Conservation (phyloP, 2,797 vertebrate genomes). For the Rhinophrynus dorsalis region DNA sequence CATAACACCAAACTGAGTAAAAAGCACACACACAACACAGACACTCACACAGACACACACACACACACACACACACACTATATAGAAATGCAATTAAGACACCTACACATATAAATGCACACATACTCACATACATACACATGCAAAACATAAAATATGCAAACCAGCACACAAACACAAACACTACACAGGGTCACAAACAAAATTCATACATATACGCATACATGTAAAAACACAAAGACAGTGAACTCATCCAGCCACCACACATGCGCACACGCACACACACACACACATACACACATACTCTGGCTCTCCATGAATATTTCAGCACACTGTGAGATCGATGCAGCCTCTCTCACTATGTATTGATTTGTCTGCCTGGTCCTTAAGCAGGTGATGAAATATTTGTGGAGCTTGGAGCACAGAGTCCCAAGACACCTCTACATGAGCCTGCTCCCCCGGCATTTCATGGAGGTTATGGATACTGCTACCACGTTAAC, state of each 20-base stretch:
- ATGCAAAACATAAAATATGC: neutral
- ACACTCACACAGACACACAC: no score
- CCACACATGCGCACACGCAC: neutral
- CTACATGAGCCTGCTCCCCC: conserved; percentile 7
- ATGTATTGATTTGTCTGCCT: conserved; percentile 37
- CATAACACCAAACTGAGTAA: no score
- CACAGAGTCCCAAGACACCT: conserved; percentile 22
- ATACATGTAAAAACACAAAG: no score
- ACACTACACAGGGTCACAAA: neutral
- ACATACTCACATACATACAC: neutral
- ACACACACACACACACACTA: no score
- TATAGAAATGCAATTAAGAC: no score
- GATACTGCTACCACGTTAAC: neutral
- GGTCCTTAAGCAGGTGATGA: conserved; percentile 32
- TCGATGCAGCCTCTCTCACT: conserved; percentile 40
- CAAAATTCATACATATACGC: neutral
- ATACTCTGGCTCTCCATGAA: conserved; percentile 30
- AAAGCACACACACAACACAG: no score
- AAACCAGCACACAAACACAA: neutral
- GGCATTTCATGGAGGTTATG: neutral
- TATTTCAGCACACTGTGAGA: conserved; percentile 37
- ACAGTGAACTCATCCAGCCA: no score
- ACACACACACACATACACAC: neutral
- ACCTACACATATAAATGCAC: neutral
- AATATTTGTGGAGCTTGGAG: conserved; percentile 23